Conservation (phyloP, 2,113 vertebrate species). For the Passer domesticus region DNA sequence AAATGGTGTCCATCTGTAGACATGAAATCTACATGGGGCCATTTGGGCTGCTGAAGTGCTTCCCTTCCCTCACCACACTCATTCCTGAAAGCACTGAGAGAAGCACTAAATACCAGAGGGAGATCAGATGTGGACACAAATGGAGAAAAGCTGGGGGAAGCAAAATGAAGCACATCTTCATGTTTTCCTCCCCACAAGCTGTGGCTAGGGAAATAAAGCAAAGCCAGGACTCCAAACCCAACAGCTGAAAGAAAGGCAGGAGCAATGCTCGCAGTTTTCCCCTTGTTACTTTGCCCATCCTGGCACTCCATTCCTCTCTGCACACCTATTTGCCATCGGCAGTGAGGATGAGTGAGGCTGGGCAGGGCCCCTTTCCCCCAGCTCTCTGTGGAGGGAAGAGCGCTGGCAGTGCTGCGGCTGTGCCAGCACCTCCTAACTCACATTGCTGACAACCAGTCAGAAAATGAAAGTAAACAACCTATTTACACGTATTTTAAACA, state of each 20-base stretch:
- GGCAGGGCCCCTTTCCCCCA: background rate
- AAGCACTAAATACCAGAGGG: background rate
- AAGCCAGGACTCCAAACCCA: background rate
- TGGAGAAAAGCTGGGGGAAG: slow-evolving; percentile 1
- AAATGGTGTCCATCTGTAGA: background rate
- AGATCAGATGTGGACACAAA: background rate
- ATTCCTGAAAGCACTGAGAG: background rate
- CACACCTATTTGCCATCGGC: background rate
- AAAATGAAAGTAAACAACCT: slow-evolving; percentile 7
- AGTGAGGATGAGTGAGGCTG: background rate
- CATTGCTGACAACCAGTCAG: background rate
- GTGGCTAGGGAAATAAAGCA: background rate
- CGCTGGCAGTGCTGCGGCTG: accelerated
- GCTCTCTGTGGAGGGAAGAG: background rate
- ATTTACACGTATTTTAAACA: slow-evolving; percentile 27
- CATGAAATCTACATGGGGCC: background rate
- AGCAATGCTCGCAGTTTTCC: background rate
- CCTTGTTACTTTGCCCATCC: background rate
- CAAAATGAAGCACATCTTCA: background rate
- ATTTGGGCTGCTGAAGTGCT: background rate
- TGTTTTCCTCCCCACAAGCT: background rate
- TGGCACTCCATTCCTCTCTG: background rate
- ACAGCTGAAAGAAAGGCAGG: background rate
- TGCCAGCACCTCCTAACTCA: background rate
- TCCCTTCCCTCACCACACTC: background rate